These are phyloP conservation scores for Narcine bancroftii DNA, from an alignment of 2,113 vertebrate genomes.

Conservation along the genomic window DNA sequence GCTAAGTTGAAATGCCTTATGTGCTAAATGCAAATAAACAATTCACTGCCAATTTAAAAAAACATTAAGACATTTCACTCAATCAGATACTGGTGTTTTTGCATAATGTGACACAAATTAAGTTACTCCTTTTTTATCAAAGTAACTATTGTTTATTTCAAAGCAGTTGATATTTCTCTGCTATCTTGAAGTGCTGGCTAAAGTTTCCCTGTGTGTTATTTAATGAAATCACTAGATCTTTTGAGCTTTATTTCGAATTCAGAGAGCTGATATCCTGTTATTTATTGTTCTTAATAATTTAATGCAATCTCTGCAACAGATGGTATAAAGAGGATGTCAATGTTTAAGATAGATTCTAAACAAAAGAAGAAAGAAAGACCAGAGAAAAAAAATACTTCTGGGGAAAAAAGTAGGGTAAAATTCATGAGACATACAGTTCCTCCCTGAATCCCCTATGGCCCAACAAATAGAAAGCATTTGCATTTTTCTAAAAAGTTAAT, in stretches of 20 bases:
- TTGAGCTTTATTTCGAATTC: not conserved
- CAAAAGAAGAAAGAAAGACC: not conserved
- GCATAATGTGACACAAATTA: constrained; percentile 2
- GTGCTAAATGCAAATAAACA: not conserved
- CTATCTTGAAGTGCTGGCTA: not conserved
- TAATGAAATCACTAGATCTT: not conserved
- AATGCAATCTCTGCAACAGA: not conserved
- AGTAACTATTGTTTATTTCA: constrained; percentile 18
- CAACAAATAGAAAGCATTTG: not conserved
- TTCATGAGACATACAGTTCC: not conserved
- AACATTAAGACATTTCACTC: not conserved
- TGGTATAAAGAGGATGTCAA: not conserved
- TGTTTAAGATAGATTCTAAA: not conserved
- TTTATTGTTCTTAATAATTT: not conserved
- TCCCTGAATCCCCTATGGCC: not conserved
- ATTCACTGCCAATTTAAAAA: not conserved
- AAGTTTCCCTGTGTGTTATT: not conserved
- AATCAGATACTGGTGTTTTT: not conserved
- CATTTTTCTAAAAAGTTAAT: constrained; percentile 5
- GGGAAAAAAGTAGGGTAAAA: not conserved
- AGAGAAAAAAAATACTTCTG: not conserved
- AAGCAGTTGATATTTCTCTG: not conserved
- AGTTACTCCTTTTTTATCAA: not conserved
- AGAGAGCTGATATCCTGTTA: not conserved
- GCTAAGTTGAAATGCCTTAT: not conserved